A percentile compares a stretch with the other conserved stretches of the same genome.
These are phyloP conservation scores for Rapana venosa DNA, from an alignment of 2,888 invertebrate genomes.

Conservation along the genomic window DNA sequence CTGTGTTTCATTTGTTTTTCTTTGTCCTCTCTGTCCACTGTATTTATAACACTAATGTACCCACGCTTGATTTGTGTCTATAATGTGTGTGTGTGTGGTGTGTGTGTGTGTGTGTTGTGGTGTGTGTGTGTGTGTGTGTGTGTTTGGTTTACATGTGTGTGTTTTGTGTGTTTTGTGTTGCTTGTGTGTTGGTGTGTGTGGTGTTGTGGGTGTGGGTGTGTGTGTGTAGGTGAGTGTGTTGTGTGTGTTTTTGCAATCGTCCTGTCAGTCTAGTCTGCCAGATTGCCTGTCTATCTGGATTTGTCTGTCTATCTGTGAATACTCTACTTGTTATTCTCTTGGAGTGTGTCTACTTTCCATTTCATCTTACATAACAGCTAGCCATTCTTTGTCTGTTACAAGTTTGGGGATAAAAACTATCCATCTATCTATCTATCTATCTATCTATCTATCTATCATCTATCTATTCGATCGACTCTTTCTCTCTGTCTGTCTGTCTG, in stretches of 20 bases:
- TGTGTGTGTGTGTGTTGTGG: not conserved
- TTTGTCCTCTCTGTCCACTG: not conserved
- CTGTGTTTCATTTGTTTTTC: not conserved
- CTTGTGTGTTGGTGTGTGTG: not conserved
- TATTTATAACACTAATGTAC: not conserved
- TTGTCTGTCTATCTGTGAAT: not conserved
- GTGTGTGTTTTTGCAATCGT: not conserved
- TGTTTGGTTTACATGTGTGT: not conserved
- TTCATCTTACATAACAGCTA: no score
- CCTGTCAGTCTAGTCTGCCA: not conserved
- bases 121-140: not conserved
- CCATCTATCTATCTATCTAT: no score
- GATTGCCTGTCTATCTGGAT: not conserved
- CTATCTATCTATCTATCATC: no score
- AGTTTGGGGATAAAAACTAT: no score
- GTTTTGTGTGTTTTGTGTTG: not conserved
- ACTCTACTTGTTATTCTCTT: no score
- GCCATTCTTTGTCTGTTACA: no score
- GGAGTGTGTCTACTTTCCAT: no score
- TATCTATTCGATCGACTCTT: no score
- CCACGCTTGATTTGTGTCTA: not conserved
- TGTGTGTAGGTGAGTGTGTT: no score
- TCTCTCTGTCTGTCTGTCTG: no score
- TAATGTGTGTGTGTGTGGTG: not conserved
- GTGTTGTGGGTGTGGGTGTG: not conserved